phyloP scores from a whole-genome alignment of 2,888 invertebrate species.

The Microplitis manilae region DNA sequence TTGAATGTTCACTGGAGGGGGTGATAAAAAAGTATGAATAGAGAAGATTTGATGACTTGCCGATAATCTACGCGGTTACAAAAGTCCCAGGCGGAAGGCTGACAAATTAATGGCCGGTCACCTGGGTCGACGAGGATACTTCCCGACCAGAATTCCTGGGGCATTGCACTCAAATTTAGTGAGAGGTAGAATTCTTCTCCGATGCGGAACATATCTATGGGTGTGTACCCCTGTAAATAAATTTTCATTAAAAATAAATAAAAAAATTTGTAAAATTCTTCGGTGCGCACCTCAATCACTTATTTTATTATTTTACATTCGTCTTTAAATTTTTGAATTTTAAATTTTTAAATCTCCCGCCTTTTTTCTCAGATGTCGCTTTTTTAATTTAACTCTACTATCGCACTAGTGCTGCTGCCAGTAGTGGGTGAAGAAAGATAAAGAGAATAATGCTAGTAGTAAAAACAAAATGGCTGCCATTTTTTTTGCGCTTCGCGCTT shows the following conservation, averaged over 20 bases:
- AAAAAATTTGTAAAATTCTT: conserved; percentile 1
- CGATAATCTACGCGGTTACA: conserved; percentile 90
- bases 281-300: background rate
- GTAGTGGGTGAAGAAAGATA: no score
- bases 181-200: conserved; percentile 94
- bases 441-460: no score
- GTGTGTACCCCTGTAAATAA: conserved; percentile 83
- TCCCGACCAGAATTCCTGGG: conserved; percentile 89
- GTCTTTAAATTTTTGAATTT: no score
- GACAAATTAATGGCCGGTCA: conserved; percentile 85
- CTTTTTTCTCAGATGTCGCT: no score
- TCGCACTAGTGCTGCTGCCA: no score
- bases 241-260: conserved; percentile 26
- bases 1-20: conserved; percentile 21
- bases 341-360: no score
- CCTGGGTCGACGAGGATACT: conserved; percentile 87
- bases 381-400: no score
- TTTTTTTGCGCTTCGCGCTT: no score
- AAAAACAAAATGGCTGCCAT: no score
- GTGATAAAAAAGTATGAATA: background rate
- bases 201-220: conserved; percentile 86
- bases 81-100: conserved; percentile 96
- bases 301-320: no score
- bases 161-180: conserved; percentile 88
- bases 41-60: conserved; percentile 69